A percentile compares a stretch with the other conserved stretches of the same genome.
phyloP scores from a whole-genome alignment of 2,113 vertebrate genomes.

The Felis catus region DNA sequence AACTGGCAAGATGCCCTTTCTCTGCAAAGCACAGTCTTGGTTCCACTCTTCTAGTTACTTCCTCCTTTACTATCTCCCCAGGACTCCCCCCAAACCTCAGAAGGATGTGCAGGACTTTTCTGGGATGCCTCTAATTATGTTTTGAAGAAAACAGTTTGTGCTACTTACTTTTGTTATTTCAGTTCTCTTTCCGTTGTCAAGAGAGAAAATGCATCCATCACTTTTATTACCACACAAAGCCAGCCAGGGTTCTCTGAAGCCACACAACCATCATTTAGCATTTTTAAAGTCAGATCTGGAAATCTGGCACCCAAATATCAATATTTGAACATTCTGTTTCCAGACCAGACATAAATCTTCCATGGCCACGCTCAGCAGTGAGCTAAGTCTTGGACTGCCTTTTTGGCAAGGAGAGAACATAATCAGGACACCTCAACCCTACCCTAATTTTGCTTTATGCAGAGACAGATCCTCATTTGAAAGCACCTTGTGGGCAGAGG shows the following conservation, averaged over 20 bases:
- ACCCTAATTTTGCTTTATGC: constrained; percentile 57
- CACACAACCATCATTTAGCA: constrained; percentile 60
- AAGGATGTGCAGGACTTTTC: constrained; percentile 25
- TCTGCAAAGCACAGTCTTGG: neutral
- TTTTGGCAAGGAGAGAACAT: constrained; percentile 72
- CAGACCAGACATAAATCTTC: constrained; percentile 79
- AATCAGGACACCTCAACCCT: constrained; percentile 19
- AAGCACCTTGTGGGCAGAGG: constrained; percentile 65
- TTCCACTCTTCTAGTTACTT: neutral
- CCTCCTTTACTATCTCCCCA: neutral
- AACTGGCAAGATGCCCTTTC: neutral
- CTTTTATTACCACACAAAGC: constrained; percentile 76
- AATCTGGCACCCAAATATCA: constrained; percentile 78
- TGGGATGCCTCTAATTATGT: neutral
- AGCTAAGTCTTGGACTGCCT: constrained; percentile 77
- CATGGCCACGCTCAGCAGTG: constrained; percentile 33
- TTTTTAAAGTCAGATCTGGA: constrained; percentile 78
- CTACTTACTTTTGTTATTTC: constrained; percentile 67
- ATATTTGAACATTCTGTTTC: constrained; percentile 76
- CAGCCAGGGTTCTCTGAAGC: constrained; percentile 75
- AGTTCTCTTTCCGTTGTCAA: constrained; percentile 59
- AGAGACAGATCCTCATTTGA: constrained; percentile 66
- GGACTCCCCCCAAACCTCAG: neutral
- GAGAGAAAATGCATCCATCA: constrained; percentile 71
- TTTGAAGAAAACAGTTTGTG: constrained; percentile 55